Conservation (phyloP, 2,113 vertebrate genomes). For the Ramphastos sulfuratus region DNA sequence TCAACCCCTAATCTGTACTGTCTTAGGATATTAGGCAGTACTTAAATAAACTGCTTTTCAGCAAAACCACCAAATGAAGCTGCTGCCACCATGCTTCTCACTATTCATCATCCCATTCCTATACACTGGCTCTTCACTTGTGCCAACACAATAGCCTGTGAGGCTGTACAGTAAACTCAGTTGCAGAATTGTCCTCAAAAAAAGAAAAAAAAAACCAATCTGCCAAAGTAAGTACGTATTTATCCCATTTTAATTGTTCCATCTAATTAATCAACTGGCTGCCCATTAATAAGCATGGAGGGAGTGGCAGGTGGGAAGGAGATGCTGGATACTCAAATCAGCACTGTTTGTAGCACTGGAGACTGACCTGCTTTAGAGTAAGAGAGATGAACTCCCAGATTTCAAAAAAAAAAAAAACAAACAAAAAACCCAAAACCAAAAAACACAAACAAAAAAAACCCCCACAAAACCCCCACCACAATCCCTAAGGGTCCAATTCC, state of each 20-base stretch:
- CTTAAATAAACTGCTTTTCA: background rate
- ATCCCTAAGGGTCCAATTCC: background rate
- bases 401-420: too few relatives aligned
- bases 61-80: background rate
- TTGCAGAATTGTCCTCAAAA: background rate
- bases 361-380: background rate
- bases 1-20: too few relatives aligned
- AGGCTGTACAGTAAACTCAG: background rate
- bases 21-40: background rate
- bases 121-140: background rate
- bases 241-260: background rate
- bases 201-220: background rate
- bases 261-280: background rate
- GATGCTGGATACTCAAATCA: background rate
- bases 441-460: background rate
- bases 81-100: rapidly evolving
- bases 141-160: background rate
- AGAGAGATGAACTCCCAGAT: background rate
- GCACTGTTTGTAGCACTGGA: background rate
- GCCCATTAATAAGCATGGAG: background rate
- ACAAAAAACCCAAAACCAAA: too few relatives aligned
- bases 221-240: background rate
- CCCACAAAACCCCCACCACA: too few relatives aligned
- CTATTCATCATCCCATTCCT: background rate
- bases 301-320: background rate